Evolutionary conservation across 1,140 invertebrate species (phyloP).

Genomic region (Protaetia brevitarsis): DNA sequence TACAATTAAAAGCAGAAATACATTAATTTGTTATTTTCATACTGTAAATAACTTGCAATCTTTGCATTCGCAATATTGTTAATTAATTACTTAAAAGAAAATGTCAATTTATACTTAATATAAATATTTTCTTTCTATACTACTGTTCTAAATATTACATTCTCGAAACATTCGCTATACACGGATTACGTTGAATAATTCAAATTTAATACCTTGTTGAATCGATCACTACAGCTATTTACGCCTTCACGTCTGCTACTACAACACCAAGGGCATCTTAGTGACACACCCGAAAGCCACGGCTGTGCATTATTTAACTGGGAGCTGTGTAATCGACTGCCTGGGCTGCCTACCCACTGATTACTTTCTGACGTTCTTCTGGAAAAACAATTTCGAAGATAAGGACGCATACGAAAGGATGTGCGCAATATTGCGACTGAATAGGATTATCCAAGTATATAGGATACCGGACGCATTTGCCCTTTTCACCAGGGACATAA

Average conservation of each 20-base stretch:
- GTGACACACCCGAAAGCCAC: constrained; percentile 50
- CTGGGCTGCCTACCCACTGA: constrained; percentile 47
- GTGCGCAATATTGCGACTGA: constrained; percentile 8
- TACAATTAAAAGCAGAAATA: too few relatives aligned
- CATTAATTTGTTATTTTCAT: too few relatives aligned
- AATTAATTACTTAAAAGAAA: too few relatives aligned
- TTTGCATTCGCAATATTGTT: too few relatives aligned
- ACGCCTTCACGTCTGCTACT: constrained; percentile 49
- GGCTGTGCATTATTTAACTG: constrained; percentile 46
- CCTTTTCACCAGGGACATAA: constrained; percentile 39
- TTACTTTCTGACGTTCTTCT: constrained; percentile 36
- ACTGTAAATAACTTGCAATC: too few relatives aligned
- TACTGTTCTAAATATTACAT: too few relatives aligned
- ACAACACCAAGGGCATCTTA: constrained; percentile 47
- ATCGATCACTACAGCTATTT: constrained; percentile 41
- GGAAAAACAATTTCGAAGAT: constrained; percentile 4
- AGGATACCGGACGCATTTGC: constrained; percentile 41
- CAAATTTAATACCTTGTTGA: too few relatives aligned
- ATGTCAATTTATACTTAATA: too few relatives aligned
- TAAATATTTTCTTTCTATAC: too few relatives aligned
- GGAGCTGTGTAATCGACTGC: constrained; percentile 48
- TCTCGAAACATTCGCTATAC: too few relatives aligned
- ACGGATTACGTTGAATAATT: too few relatives aligned
- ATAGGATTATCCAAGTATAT: constrained; percentile 42
- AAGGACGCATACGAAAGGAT: background rate